Evolutionary conservation across 2,888 invertebrate genomes (phyloP), one percentile per base, ranked within the genome.

Genomic region (Drosophila cognata): DNA sequence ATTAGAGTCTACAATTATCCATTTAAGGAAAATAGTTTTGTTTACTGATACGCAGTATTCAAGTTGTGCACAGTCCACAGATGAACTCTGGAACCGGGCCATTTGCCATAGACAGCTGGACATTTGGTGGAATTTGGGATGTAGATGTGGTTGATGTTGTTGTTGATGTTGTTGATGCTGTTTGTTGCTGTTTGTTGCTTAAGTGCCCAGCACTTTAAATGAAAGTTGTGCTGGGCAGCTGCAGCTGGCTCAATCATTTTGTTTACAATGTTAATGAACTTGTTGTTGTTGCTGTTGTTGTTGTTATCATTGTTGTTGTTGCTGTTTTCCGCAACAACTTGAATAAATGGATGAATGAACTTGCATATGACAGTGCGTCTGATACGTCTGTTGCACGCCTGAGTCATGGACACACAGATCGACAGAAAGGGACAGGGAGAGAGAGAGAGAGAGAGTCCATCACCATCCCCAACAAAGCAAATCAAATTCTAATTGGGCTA

Each of bases 221-320:
- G 76, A 67, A 60, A 70, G 59, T 79, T 64, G 58, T 35, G 46
- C 48, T 62, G 50, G 33, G 51, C 57, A 67, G 53, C 46, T 50
- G 53, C 46, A 46, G 46, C 46, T 25, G 25, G 36, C 71, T 69
- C 76, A 84, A 81, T 79, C 62, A 81, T 63, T 81, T 87, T 82
- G 88, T 87, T 84, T 81, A 79, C 72, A 84, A 62, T 65, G 62
- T 72, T 75, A 83, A 81, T 71, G 68, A 67, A 61, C 60, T 68
- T 71, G 74, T 85, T 74, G 33, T 41, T 16, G 38, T 4, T 41
- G 38, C 1, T 16, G 16, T 36, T 36, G 7, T 3, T 18, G 7
- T 38, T 41, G 5, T 41, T 41, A 2, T 36, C 6, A 36, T 11
- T n/a, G 5, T 2, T 43, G n/a, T n/a, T n/a, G 46, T 16, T 16